These are phyloP conservation scores for Verasper variegatus DNA, from an alignment of 2,113 vertebrate genomes.

Conservation along the genomic window DNA sequence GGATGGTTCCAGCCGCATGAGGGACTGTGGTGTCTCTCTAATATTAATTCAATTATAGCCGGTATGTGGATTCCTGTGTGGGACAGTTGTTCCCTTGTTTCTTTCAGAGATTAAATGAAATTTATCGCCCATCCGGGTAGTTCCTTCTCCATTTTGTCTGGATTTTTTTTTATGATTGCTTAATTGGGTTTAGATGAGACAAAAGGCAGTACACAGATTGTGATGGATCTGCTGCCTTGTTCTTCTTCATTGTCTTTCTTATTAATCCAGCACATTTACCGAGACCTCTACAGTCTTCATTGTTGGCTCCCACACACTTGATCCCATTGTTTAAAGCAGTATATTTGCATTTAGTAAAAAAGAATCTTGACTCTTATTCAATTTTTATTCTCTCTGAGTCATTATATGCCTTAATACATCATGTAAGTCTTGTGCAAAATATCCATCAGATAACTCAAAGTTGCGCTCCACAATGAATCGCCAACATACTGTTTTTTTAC, in stretches of 20 bases:
- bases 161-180: constrained; percentile 36
- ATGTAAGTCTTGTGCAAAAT: neutral
- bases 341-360: neutral
- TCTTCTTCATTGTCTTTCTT: constrained; percentile 9
- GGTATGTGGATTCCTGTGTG: constrained; percentile 25
- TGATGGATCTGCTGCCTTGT: constrained; percentile 2
- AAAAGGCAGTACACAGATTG: constrained; percentile 34
- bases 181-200: constrained; percentile 51
- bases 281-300: constrained; percentile 11
- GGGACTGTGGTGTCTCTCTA: neutral
- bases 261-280: constrained; percentile 9
- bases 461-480: constrained; percentile 14
- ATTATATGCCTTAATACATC: constrained; percentile 1
- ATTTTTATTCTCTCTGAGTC: neutral
- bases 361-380: neutral
- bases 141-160: constrained; percentile 12
- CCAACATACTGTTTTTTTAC: constrained; percentile 30
- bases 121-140: constrained; percentile 6
- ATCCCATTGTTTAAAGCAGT: constrained; percentile 10
- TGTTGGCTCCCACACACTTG: neutral
- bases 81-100: constrained; percentile 40
- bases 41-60: constrained; percentile 31
- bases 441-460: constrained; percentile 20
- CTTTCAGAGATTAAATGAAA: constrained; percentile 29
- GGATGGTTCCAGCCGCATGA: neutral